A percentile compares a stretch with the other conserved stretches of the same genome.
Conservation (phyloP, 2,113 vertebrate species). For the Trochalopteron elliotii region DNA sequence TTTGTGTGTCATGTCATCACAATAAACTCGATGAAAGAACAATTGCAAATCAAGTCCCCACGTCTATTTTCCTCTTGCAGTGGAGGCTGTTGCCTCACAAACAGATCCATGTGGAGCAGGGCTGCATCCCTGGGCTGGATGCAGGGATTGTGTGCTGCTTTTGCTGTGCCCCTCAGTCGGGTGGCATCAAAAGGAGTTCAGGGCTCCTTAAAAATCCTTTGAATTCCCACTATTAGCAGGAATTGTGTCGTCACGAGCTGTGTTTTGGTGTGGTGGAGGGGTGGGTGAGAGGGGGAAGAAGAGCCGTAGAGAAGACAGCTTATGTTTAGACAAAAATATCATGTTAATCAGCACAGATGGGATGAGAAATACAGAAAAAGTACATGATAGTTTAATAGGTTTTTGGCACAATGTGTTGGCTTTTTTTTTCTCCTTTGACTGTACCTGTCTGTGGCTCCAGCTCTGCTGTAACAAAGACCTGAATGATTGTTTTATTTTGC, state of each 20-base stretch:
- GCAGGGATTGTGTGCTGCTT: background rate
- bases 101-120: background rate
- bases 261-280: slow-evolving; percentile 70
- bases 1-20: slow-evolving; percentile 4
- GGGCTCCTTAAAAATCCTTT: background rate
- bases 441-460: slow-evolving; percentile 66
- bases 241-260: background rate
- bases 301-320: slow-evolving; percentile 78
- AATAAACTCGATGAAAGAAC: slow-evolving; percentile 46
- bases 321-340: slow-evolving; percentile 86
- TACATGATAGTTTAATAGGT: slow-evolving; percentile 81
- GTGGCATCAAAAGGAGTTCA: background rate
- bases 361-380: slow-evolving; percentile 81
- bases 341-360: slow-evolving; percentile 85
- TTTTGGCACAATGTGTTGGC: slow-evolving; percentile 75
- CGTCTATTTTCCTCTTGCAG: background rate
- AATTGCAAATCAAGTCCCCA: slow-evolving; percentile 50
- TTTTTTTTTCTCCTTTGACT: slow-evolving; percentile 50
- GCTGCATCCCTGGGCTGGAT: fast-evolving
- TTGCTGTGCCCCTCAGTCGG: background rate
- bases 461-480: slow-evolving; percentile 37
- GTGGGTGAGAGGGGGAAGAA: slow-evolving; percentile 75
- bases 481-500: background rate
- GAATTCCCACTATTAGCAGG: background rate
- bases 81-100: background rate